Evolutionary conservation across 2,888 invertebrate species (phyloP), one percentile per base, ranked within the genome.

Genomic region (Mesorhabditis spiculigera): DNA sequence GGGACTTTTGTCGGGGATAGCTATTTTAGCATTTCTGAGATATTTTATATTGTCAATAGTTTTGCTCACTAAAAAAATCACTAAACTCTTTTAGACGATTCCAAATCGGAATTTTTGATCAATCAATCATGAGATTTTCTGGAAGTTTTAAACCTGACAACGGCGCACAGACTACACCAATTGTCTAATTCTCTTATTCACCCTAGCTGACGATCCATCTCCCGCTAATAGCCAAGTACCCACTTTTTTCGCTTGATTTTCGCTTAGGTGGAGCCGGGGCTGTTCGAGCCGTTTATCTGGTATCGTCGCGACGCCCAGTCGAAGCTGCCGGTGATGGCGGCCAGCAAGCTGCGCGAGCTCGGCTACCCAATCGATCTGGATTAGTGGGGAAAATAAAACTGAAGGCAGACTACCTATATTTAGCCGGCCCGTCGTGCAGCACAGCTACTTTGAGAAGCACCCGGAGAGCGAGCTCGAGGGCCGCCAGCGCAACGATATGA

Each of bases 261-360:
- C n/a, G n/a, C n/a, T 50, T 41, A 71, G 71, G 63, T 73, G 10
- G 77, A 77, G 62, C 75, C 75, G 10, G 77, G 77, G 16, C 71
- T 77, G 10, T 65, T 75, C 16, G 77, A 77, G 69, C 77, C 77
- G n/a, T 45, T 71, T 28, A 71, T 62, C 13, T 69, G 69, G 69
- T 69, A 65, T 45, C 41, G 58, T 13, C 10, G 58, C 10, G n/a
- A 50, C n/a, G 58, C 10, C 10, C 8, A 13, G 58, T n/a, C 8
- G n/a, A 50, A 13, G 8, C 61, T 1, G 10, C 8, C 13, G 43
- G 41, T 3, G 58, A 58, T 10, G 58, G 62, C 8, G 5, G 10
- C n/a, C 43, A 67, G 66, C 8, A 66, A 50, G 5, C 44, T 70
- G 42, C 64, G 44, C 13, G n/a, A 4, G 13, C 64, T 71, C 28